A percentile compares a stretch with the other conserved stretches of the same genome.
Conservation (phyloP, 2,888 invertebrate species). For the Conops quadrifasciatus region DNA sequence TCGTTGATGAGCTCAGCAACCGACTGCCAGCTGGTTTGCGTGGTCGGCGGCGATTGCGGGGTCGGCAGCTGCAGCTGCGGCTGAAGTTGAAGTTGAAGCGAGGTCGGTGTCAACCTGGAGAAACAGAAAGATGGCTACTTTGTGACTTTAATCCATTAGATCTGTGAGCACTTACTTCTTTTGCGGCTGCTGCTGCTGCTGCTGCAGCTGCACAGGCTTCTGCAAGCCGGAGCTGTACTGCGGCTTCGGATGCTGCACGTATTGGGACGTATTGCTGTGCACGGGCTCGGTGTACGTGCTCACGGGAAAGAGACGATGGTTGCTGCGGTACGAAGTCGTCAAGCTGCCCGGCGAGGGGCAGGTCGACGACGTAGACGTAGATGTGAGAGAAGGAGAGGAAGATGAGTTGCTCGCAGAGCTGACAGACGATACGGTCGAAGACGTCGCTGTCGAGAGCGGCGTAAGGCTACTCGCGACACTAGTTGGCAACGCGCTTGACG, state of each 20-base stretch:
- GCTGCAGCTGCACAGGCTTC: constrained; percentile 47
- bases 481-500: constrained; percentile 43
- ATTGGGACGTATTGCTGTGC: constrained; percentile 60
- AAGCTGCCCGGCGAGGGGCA: constrained; percentile 38
- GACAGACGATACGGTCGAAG: constrained; percentile 16
- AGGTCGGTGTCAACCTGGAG: constrained; percentile 36
- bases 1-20: constrained; percentile 75
- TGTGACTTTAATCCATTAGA: constrained; percentile 19
- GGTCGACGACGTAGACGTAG: constrained; percentile 41
- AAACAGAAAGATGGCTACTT: constrained; percentile 14
- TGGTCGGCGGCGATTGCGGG: background rate
- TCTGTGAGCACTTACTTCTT: constrained; percentile 42
- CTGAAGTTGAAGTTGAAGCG: constrained; percentile 3
- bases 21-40: constrained; percentile 66
- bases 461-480: constrained; percentile 23
- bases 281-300: constrained; percentile 73
- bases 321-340: constrained; percentile 61
- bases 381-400: constrained; percentile 35
- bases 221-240: constrained; percentile 59
- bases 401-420: constrained; percentile 23
- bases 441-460: background rate
- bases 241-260: constrained; percentile 60
- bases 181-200: constrained; percentile 44
- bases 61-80: constrained; percentile 9
- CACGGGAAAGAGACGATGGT: constrained; percentile 73